Base-by-base conservation (phyloP, 2,113 vertebrate species). In the Nerophis ophidion region DNA sequence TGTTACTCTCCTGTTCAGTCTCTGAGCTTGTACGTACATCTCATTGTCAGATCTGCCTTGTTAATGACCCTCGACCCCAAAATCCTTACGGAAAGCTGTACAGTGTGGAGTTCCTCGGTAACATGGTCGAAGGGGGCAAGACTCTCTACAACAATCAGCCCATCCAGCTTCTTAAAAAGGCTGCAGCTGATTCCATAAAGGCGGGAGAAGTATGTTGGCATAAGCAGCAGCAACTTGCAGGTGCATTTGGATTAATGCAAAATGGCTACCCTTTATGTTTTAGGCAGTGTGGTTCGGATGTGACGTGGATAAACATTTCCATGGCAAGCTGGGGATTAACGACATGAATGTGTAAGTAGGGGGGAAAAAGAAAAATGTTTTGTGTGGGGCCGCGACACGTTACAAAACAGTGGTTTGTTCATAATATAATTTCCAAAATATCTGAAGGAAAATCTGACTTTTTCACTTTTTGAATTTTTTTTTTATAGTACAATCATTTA, bases 221-320 rank as follows among this genome's bases (percentile, higher is more conserved):
- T 10, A 5, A 38, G 19, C 8, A 7, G 14, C 6, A 12, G 1
- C 4, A 10, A 19, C 48, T 52, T 12, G 55, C 5, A 19, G 15
- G 46, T 35, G n/a, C 36, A 45, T 33, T 12, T 36, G 4, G 3
- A 56, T 17, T 56, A 16, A 42, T 35, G 60, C 5, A 52, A 40
- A 10, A 5, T 55, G 9, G 10, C 57, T n/a, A 0, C 15, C 33
- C 0, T 63, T 51, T 70, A 26, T 42, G 14, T 55, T 50, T 33
- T 10, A 99, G 97, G 95, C 97, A 2, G 97, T 98, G 67, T 99
- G 97, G 97, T 99, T 99, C 67, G 97, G 97, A 56, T 98, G 94
- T 26, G 97, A 99, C 10, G 93, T 99, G 48, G 95, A 93, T 19
- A 99, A 99, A 81, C 91, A 96, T 82, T 99, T 98, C 84, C 94